phyloP scores from a whole-genome alignment of 2,797 vertebrate species.

The Bucorvus abyssinicus region DNA sequence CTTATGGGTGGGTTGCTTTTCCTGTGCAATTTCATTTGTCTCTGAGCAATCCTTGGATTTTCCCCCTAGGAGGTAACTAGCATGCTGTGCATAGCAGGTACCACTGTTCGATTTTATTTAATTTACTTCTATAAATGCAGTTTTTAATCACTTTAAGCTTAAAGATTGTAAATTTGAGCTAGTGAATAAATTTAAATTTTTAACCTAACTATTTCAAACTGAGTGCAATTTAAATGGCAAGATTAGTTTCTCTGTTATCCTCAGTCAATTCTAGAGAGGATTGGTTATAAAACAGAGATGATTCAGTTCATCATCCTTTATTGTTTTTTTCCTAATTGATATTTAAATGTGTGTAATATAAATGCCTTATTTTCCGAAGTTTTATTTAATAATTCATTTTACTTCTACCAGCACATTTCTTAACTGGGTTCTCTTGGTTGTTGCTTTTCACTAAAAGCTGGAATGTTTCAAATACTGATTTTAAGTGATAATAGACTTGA shows the following conservation, averaged over 20 bases:
- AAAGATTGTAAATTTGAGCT: slow-evolving; percentile 25
- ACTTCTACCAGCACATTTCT: slow-evolving; percentile 33
- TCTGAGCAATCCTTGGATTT: slow-evolving; percentile 28
- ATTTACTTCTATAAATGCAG: slow-evolving; percentile 48
- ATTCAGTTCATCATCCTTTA: slow-evolving; percentile 53
- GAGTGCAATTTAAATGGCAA: slow-evolving; percentile 13
- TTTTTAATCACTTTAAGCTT: slow-evolving; percentile 49
- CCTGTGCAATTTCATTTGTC: neutral
- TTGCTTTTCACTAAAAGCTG: slow-evolving; percentile 42
- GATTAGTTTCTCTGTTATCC: neutral
- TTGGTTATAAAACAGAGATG: slow-evolving; percentile 1
- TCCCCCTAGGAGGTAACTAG: neutral
- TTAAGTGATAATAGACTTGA: slow-evolving; percentile 59
- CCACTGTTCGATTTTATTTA: slow-evolving; percentile 11
- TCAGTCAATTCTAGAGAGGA: slow-evolving; percentile 42
- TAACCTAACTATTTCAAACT: slow-evolving; percentile 25
- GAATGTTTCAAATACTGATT: slow-evolving; percentile 72
- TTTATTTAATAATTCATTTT: slow-evolving; percentile 52
- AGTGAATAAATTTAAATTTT: slow-evolving; percentile 45
- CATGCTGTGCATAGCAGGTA: neutral
- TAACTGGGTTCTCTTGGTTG: slow-evolving; percentile 51
- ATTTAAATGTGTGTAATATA: slow-evolving; percentile 65
- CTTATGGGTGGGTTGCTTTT: neutral
- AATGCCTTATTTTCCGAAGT: slow-evolving; percentile 41
- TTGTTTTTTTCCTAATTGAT: slow-evolving; percentile 62